Evolutionary conservation across 53 echinoderm and acorn worm genomes (phyloP).

Genomic region (Echinarachnius parma): DNA sequence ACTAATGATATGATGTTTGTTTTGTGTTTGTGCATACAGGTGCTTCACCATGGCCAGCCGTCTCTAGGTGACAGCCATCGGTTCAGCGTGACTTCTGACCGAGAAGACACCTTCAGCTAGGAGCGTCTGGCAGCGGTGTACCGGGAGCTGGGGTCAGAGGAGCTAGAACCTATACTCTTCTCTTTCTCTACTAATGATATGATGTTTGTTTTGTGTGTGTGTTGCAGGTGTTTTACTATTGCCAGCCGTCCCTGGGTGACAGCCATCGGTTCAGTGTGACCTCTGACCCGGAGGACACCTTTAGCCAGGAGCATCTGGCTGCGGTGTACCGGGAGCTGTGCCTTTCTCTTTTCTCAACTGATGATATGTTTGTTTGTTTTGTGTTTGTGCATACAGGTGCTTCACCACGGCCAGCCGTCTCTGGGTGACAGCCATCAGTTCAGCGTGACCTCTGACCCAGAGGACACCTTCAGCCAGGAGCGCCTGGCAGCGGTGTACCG

Average conservation of each 20-base stretch:
- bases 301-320: slow-evolving; percentile 89
- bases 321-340: slow-evolving; percentile 89
- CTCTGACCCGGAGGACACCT: slow-evolving; percentile 97
- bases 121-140: slow-evolving; percentile 94
- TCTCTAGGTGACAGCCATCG: slow-evolving; percentile 96
- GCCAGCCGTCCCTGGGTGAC: slow-evolving; percentile 90
- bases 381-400: slow-evolving; percentile 67
- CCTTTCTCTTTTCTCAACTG: too few species aligned
- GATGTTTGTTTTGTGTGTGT: too few species aligned
- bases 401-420: slow-evolving; percentile 91
- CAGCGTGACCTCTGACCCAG: slow-evolving; percentile 97
- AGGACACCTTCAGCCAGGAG: slow-evolving; percentile 96
- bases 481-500: slow-evolving; percentile 89
- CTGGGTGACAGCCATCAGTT: slow-evolving; percentile 98
- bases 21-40: too few species aligned
- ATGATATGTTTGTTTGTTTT: too few species aligned
- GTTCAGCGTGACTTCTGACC: slow-evolving; percentile 98
- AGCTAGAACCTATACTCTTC: slow-evolving; percentile 73
- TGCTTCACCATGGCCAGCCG: slow-evolving; percentile 92
- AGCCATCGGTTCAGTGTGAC: slow-evolving; percentile 99
- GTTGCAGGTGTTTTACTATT: slow-evolving; percentile 81
- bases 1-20: too few species aligned
- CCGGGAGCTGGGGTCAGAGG: slow-evolving; percentile 78
- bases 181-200: too few species aligned
- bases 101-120: slow-evolving; percentile 92